phyloP scores from a whole-genome alignment of 2,113 vertebrate species.

The Danionella cerebrum region DNA sequence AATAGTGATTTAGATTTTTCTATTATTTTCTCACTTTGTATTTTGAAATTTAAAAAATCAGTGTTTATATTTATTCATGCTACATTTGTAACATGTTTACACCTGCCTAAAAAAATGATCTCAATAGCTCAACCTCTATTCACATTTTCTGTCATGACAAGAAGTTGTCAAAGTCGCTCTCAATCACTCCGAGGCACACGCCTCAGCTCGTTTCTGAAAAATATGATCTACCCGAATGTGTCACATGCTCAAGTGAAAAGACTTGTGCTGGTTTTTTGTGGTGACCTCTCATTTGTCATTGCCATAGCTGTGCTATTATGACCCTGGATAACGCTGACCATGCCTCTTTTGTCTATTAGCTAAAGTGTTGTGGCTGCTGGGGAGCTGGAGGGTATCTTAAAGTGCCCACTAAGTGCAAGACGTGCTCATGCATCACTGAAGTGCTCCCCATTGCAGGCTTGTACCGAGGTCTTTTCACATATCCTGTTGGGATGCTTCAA shows the following conservation, averaged over 20 bases:
- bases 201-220: slow-evolving; percentile 12
- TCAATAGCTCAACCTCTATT: background rate
- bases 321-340: slow-evolving; percentile 64
- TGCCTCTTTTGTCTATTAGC: slow-evolving; percentile 62
- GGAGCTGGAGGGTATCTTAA: slow-evolving; percentile 46
- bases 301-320: slow-evolving; percentile 58
- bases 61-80: too few relatives aligned
- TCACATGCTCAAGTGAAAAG: slow-evolving; percentile 16
- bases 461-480: background rate
- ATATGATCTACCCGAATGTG: slow-evolving; percentile 24
- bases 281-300: slow-evolving; percentile 63
- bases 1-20: too few relatives aligned
- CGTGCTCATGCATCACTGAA: slow-evolving; percentile 11
- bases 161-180: background rate
- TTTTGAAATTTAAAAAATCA: too few relatives aligned
- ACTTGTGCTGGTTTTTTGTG: slow-evolving; percentile 57
- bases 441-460: background rate
- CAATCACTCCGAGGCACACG: background rate
- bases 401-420: slow-evolving; percentile 58
- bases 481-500: background rate
- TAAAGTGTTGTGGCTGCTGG: slow-evolving; percentile 58
- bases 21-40: too few relatives aligned
- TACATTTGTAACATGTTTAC: too few relatives aligned
- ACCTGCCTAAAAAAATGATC: too few relatives aligned
- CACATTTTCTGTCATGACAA: background rate